A percentile compares a stretch with the other conserved stretches of the same genome.
Conservation (phyloP, 2,888 invertebrate genomes). For the Therioaphis trifolii region DNA sequence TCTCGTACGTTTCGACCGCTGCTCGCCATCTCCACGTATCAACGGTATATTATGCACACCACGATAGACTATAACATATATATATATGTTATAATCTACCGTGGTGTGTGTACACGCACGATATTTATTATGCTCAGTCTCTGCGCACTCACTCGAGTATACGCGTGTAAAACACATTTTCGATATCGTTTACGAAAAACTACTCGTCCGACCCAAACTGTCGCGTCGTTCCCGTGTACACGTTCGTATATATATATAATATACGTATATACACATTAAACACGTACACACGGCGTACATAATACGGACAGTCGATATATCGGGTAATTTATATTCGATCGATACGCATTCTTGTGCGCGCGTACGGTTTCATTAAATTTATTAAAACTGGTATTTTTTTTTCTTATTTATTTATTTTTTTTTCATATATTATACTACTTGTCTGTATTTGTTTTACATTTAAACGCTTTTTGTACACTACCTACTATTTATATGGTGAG, state of each 20-base stretch:
- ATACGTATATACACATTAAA: background rate
- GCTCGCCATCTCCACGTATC: too few relatives aligned
- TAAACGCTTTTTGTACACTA: constrained; percentile 21
- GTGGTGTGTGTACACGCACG: too few relatives aligned
- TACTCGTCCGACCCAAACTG: background rate
- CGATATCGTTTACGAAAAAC: background rate
- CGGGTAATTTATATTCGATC: constrained; percentile 44
- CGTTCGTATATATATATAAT: too few relatives aligned
- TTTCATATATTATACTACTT: background rate
- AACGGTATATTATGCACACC: too few relatives aligned
- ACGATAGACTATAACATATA: too few relatives aligned
- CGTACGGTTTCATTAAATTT: constrained; percentile 55
- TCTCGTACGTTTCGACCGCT: too few relatives aligned
- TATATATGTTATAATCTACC: too few relatives aligned
- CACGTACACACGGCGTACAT: background rate
- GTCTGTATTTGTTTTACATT: constrained; percentile 46
- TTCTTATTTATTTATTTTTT: background rate
- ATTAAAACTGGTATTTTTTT: constrained; percentile 51
- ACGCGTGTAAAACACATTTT: background rate
- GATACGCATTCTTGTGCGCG: constrained; percentile 30
- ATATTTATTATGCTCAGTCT: too few relatives aligned
- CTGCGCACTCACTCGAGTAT: too few relatives aligned
- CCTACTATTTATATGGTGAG: background rate
- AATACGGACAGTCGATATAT: background rate
- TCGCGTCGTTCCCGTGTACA: too few relatives aligned